Conservation (phyloP, 2,113 vertebrate species). For the Okapia johnstoni region DNA sequence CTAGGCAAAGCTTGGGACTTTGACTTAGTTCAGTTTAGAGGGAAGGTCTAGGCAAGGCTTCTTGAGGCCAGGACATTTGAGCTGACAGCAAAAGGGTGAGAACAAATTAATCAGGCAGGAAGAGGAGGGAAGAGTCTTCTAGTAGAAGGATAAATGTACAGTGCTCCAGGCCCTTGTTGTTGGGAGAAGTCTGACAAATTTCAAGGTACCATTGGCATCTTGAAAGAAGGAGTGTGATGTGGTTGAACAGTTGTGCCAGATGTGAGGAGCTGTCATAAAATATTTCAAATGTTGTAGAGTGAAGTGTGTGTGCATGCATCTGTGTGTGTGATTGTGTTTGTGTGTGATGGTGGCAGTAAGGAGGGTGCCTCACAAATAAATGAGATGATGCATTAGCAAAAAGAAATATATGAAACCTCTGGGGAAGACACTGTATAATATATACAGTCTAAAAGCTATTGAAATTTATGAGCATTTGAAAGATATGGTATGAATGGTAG, state of each 20-base stretch:
- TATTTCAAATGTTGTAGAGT: not conserved
- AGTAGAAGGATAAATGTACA: not conserved
- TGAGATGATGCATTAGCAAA: not conserved
- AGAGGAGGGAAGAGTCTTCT: not conserved
- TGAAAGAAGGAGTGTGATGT: not conserved
- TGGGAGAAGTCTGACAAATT: not conserved
- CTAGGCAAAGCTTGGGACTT: not conserved
- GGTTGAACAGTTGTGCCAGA: not conserved
- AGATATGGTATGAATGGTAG: not conserved
- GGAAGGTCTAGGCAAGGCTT: not conserved
- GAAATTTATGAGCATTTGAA: not conserved
- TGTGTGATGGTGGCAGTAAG: not conserved
- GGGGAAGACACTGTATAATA: not conserved
- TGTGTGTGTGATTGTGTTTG: not conserved
- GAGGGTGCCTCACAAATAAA: not conserved
- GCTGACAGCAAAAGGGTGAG: not conserved
- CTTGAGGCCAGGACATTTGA: not conserved
- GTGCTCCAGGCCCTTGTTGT: too few relatives aligned
- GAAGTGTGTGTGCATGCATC: not conserved
- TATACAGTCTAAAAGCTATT: not conserved
- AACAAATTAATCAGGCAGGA: not conserved
- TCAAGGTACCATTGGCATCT: not conserved
- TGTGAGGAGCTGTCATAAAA: not conserved
- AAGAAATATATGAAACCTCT: not conserved
- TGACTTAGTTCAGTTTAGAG: not conserved